A percentile compares a stretch with the other conserved stretches of the same genome.
These are phyloP conservation scores for Neodon shergylaensis DNA, from an alignment of 2,113 vertebrate species.

Conservation along the genomic window DNA sequence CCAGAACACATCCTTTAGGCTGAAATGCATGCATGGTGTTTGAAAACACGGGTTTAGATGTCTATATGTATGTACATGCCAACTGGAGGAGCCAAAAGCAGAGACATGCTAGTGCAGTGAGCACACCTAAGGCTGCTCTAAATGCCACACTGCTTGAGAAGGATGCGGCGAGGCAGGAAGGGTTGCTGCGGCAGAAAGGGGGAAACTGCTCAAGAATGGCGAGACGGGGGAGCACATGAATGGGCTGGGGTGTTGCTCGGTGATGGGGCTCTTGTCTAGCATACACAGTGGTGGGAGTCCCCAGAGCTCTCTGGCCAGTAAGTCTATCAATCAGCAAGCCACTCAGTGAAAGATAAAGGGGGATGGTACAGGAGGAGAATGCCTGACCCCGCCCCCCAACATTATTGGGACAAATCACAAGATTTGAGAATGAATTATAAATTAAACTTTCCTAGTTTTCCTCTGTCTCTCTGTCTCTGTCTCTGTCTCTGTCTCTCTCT, in stretches of 20 bases:
- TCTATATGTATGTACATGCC: not conserved
- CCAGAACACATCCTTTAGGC: not conserved
- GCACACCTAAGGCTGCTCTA: not conserved
- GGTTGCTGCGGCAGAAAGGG: not conserved
- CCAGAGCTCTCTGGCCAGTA: not conserved
- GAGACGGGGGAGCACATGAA: not conserved
- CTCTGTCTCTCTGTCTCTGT: too few species aligned
- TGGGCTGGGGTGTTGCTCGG: too few species aligned
- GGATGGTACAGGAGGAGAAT: not conserved
- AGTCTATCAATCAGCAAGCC: not conserved
- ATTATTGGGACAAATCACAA: not conserved
- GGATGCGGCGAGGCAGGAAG: not conserved
- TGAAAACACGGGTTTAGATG: not conserved
- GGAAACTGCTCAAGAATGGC: not conserved
- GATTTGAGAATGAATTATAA: slow-evolving; percentile 38
- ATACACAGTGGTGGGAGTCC: not conserved
- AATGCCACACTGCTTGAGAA: not conserved
- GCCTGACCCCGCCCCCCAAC: too few species aligned
- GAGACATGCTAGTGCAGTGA: not conserved
- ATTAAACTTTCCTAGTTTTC: slow-evolving; percentile 3
- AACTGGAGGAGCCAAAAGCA: not conserved
- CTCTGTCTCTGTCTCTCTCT: too few species aligned
- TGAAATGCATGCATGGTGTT: not conserved
- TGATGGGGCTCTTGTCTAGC: not conserved
- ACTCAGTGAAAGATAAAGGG: too few species aligned